phyloP scores from a whole-genome alignment of 2,888 invertebrate species.

The Heteropelma amictum region DNA sequence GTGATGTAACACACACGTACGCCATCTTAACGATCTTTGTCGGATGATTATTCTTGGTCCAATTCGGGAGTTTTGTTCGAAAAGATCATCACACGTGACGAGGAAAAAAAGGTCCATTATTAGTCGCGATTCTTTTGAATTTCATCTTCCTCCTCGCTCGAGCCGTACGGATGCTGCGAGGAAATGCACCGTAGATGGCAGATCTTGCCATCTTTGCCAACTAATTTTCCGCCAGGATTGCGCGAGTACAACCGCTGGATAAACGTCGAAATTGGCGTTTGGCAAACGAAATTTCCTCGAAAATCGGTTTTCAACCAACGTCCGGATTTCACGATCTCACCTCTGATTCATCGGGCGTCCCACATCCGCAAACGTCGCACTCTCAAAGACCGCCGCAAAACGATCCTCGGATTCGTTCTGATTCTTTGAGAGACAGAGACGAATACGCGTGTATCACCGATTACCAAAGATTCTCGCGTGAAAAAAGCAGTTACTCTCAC shows the following conservation, averaged over 20 bases:
- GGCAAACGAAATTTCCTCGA: too few relatives aligned
- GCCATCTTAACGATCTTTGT: slow-evolving; percentile 15
- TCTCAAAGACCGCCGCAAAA: slow-evolving; percentile 54
- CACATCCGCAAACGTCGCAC: slow-evolving; percentile 56
- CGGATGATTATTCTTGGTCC: too few relatives aligned
- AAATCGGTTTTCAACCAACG: too few relatives aligned
- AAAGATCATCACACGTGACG: too few relatives aligned
- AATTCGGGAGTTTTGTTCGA: too few relatives aligned
- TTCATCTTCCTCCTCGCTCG: too few relatives aligned
- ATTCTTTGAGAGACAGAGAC: slow-evolving; percentile 8
- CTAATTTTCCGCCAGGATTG: slow-evolving; percentile 63
- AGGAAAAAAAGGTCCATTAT: too few relatives aligned
- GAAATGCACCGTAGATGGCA: slow-evolving; percentile 57
- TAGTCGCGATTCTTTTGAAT: too few relatives aligned
- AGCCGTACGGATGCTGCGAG: too few relatives aligned
- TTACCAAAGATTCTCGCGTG: slow-evolving; percentile 32
- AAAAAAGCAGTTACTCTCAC: slow-evolving; percentile 51
- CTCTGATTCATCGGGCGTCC: slow-evolving; percentile 14
- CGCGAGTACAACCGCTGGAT: slow-evolving; percentile 43
- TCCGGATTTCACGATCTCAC: too few relatives aligned
- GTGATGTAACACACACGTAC: neutral
- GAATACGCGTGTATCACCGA: slow-evolving; percentile 12
- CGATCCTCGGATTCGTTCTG: slow-evolving; percentile 28
- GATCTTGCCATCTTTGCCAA: slow-evolving; percentile 57
- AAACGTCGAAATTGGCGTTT: slow-evolving; percentile 23